Conservation (phyloP, 2,113 vertebrate genomes). For the Oryzias javanicus region DNA sequence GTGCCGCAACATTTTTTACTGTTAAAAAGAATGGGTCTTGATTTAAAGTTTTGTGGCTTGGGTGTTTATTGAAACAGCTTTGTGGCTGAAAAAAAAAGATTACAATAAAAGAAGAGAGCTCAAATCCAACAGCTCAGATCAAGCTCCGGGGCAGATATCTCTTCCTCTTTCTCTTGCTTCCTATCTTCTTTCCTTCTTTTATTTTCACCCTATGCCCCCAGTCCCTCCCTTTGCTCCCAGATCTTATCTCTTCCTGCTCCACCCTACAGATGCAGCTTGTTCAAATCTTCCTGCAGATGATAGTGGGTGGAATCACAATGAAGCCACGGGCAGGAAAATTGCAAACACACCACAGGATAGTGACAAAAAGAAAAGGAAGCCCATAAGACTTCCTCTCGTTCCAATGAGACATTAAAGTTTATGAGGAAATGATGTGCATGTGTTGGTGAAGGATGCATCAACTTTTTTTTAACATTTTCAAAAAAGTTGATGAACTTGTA, state of each 20-base stretch:
- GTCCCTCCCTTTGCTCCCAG: slow-evolving; percentile 32
- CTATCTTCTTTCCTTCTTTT: slow-evolving; percentile 20
- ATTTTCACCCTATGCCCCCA: slow-evolving; percentile 28
- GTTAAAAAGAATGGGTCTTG: slow-evolving; percentile 19
- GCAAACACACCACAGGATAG: slow-evolving; percentile 46
- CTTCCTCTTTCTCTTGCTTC: slow-evolving; percentile 44
- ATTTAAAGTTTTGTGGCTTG: slow-evolving; percentile 30
- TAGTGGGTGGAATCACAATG: slow-evolving; percentile 61
- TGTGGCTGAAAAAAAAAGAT: slow-evolving; percentile 13
- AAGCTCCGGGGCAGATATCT: slow-evolving; percentile 63
- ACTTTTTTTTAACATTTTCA: slow-evolving; percentile 5
- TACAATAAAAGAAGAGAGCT: slow-evolving; percentile 25
- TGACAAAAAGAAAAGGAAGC: slow-evolving; percentile 54
- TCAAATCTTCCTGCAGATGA: slow-evolving; percentile 66
- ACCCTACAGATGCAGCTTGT: slow-evolving; percentile 62
- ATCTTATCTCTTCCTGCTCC: slow-evolving; percentile 65
- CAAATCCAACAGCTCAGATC: slow-evolving; percentile 60
- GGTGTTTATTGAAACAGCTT: slow-evolving; percentile 23
- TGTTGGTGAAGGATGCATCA: slow-evolving; percentile 4
- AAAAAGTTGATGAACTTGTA: not conserved
- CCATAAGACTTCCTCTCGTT: slow-evolving; percentile 54
- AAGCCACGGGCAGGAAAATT: slow-evolving; percentile 61
- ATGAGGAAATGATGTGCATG: slow-evolving; percentile 33
- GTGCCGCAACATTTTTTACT: slow-evolving; percentile 26
- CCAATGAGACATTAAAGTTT: slow-evolving; percentile 27